Percentiles rank a stretch among this genome's conserved stretches.
Evolutionary conservation across 2,888 invertebrate species (phyloP).

Genomic region (Azorinus chamasolen): DNA sequence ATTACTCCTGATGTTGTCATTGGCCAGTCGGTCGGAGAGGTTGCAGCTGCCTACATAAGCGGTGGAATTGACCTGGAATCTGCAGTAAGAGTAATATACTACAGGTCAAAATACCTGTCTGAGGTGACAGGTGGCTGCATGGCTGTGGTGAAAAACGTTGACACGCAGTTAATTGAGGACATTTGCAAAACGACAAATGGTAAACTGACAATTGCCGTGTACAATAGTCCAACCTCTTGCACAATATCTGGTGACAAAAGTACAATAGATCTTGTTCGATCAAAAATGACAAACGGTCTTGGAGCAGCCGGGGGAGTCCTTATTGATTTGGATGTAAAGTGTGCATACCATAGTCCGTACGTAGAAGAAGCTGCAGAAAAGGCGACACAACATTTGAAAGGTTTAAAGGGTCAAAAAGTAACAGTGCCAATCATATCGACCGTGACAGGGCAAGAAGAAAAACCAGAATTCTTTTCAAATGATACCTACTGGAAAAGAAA

Average conservation of each 20-base stretch:
- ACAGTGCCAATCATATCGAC: constrained; percentile 57
- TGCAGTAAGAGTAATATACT: constrained; percentile 69
- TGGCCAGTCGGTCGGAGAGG: constrained; percentile 77
- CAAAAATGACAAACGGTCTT: not conserved
- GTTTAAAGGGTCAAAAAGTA: not conserved
- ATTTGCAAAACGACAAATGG: constrained; percentile 21
- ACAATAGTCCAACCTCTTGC: constrained; percentile 62
- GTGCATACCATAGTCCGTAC: constrained; percentile 26
- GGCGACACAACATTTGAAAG: not conserved
- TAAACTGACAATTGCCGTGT: constrained; percentile 55
- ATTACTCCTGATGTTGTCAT: constrained; percentile 63
- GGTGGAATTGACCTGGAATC: constrained; percentile 57
- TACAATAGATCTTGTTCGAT: not conserved
- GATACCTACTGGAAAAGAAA: constrained; percentile 72
- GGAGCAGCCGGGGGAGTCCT: not conserved
- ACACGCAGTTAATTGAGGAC: constrained; percentile 38
- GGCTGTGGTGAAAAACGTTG: constrained; percentile 61
- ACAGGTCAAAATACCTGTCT: constrained; percentile 59
- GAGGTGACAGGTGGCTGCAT: constrained; percentile 58
- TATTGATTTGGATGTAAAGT: constrained; percentile 6
- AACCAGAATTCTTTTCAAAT: constrained; percentile 33
- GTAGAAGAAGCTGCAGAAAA: not conserved
- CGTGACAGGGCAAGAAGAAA: constrained; percentile 59
- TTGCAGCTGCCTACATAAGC: constrained; percentile 68
- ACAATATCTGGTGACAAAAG: constrained; percentile 65